phyloP scores from a whole-genome alignment of 2,888 invertebrate genomes.

The Acholoe squamosa region DNA sequence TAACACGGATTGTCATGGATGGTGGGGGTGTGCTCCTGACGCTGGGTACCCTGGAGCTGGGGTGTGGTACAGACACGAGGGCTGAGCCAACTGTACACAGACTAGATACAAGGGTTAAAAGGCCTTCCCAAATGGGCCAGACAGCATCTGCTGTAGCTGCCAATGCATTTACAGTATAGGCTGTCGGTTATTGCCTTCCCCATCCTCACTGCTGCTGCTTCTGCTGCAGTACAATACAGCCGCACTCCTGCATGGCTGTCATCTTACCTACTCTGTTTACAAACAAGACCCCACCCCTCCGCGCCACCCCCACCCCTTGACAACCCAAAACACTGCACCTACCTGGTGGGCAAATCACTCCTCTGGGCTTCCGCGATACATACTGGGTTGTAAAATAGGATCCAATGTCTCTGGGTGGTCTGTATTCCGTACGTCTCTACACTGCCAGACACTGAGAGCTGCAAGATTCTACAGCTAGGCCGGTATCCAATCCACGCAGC shows the following conservation, averaged over 20 bases:
- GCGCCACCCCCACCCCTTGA: not conserved
- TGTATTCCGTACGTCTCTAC: not conserved
- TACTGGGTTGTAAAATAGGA: not conserved
- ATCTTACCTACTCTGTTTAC: conserved; percentile 22
- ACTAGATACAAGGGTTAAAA: not conserved
- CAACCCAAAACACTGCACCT: not conserved
- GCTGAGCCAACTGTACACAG: not conserved
- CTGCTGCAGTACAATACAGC: not conserved
- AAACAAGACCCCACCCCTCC: not conserved
- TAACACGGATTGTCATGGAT: not conserved
- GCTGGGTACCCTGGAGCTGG: not conserved
- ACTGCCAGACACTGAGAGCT: not conserved
- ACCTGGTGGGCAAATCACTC: conserved; percentile 32
- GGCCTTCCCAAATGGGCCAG: not conserved
- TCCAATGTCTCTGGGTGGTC: not conserved
- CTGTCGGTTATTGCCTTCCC: not conserved
- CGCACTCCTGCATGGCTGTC: not conserved
- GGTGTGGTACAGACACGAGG: not conserved
- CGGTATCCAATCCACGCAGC: not conserved
- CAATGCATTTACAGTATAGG: not conserved
- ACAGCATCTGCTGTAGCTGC: not conserved
- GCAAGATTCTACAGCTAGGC: not conserved
- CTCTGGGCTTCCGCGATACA: not conserved
- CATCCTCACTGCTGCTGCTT: conserved; percentile 12
- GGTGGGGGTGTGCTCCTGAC: not conserved